Percentiles rank a stretch among this genome's conserved stretches.
Conservation (phyloP, 2,888 invertebrate genomes). For the Hydroisotoma schaefferi region DNA sequence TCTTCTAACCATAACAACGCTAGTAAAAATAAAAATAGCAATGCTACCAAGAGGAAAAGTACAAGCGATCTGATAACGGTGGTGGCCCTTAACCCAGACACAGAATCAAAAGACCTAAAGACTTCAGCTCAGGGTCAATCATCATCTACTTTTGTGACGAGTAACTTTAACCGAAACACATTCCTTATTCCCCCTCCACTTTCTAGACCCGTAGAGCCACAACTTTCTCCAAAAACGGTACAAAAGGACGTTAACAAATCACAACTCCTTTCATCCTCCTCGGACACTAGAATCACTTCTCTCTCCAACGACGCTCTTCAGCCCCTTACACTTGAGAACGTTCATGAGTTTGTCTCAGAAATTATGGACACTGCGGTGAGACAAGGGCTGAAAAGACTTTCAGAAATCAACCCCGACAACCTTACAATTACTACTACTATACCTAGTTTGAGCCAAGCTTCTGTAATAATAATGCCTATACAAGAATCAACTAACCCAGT, state of each 20-base stretch:
- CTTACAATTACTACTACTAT: slow-evolving; percentile 8
- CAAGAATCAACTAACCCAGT: neutral
- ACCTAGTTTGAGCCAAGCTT: neutral
- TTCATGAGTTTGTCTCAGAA: slow-evolving; percentile 23
- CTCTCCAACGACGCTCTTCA: slow-evolving; percentile 2
- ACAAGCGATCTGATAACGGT: slow-evolving; percentile 14
- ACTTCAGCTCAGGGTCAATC: no score
- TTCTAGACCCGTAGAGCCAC: slow-evolving; percentile 11
- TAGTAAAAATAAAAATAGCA: neutral
- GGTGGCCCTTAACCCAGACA: slow-evolving; percentile 6
- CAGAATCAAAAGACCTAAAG: no score
- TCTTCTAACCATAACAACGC: neutral
- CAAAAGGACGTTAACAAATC: slow-evolving; percentile 17
- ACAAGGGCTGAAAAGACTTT: slow-evolving; percentile 12
- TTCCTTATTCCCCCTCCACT: slow-evolving; percentile 26
- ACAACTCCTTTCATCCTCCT: neutral
- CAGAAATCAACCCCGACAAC: neutral
- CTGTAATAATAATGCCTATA: neutral
- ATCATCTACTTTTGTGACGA: neutral
- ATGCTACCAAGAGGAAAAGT: slow-evolving; percentile 15
- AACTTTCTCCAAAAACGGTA: slow-evolving; percentile 8
- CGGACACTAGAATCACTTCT: neutral
- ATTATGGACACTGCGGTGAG: slow-evolving; percentile 27
- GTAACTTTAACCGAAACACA: slow-evolving; percentile 18
- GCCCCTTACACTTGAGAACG: slow-evolving; percentile 9